phyloP scores from a whole-genome alignment of 2,888 invertebrate genomes.

The Dyspetes luteomarginatus region DNA sequence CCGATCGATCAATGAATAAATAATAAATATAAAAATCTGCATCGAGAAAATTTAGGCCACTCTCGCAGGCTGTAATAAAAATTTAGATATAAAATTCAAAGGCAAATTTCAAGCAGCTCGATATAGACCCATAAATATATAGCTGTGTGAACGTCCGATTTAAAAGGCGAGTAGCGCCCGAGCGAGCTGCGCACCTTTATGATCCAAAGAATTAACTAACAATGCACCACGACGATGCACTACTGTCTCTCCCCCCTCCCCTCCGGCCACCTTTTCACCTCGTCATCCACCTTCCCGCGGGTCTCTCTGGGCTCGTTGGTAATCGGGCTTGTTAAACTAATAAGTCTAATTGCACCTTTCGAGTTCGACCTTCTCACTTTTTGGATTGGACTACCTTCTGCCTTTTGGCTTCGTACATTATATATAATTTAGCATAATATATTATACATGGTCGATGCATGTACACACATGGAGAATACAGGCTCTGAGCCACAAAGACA shows the following conservation, averaged over 20 bases:
- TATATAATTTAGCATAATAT: too few species aligned
- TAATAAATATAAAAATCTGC: background rate
- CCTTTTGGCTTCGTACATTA: conserved; percentile 17
- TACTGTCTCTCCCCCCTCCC: conserved; percentile 50
- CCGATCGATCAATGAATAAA: background rate
- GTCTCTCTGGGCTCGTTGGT: conserved; percentile 60
- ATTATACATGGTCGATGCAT: too few species aligned
- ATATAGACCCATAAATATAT: too few species aligned
- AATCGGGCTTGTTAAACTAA: conserved; percentile 78
- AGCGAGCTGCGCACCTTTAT: conserved; percentile 69
- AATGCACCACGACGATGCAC: conserved; percentile 67
- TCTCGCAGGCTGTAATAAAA: background rate
- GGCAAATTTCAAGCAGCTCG: too few species aligned
- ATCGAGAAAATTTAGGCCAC: background rate
- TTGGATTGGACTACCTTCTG: conserved; percentile 68
- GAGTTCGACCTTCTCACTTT: conserved; percentile 78
- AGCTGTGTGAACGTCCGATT: conserved; percentile 6
- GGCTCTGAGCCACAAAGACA: too few species aligned
- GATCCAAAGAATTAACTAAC: conserved; percentile 77
- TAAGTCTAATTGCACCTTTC: conserved; percentile 78
- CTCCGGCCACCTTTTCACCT: background rate
- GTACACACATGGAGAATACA: too few species aligned
- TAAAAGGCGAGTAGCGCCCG: conserved; percentile 22
- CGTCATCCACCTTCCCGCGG: conserved; percentile 19
- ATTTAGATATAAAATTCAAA: too few species aligned